Evolutionary conservation across 2,113 vertebrate species (phyloP).

Genomic region (Ahaetulla prasina): DNA sequence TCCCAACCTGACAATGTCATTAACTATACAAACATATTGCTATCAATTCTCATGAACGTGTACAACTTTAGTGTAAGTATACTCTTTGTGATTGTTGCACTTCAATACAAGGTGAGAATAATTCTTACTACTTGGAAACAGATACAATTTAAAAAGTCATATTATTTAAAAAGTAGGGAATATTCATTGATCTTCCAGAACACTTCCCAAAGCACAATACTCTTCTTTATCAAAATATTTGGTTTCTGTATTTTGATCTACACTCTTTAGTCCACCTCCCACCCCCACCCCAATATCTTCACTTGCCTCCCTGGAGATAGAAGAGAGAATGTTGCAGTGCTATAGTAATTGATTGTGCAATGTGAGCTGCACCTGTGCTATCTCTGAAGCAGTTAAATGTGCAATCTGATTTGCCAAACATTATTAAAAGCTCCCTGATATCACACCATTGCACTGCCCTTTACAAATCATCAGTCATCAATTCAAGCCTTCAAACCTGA

Average conservation of each 20-base stretch:
- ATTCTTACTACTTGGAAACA: neutral
- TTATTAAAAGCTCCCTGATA: conserved; percentile 64
- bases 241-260: neutral
- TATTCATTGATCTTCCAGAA: neutral
- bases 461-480: conserved; percentile 62
- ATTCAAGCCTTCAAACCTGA: conserved; percentile 51
- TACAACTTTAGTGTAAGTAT: neutral
- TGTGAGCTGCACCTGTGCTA: neutral
- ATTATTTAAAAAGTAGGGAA: neutral
- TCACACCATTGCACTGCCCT: conserved; percentile 46
- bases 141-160: neutral
- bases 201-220: neutral
- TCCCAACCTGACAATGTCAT: neutral
- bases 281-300: neutral
- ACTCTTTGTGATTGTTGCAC: neutral
- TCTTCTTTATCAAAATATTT: neutral
- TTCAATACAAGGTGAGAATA: neutral
- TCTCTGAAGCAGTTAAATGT: conserved; percentile 28
- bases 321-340: conserved; percentile 5
- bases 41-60: neutral
- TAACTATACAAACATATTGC: neutral
- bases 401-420: conserved; percentile 51
- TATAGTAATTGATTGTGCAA: neutral
- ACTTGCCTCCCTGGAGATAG: neutral
- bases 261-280: neutral